phyloP scores from a whole-genome alignment of 2,797 vertebrate species.

The Oreochromis grahami region DNA sequence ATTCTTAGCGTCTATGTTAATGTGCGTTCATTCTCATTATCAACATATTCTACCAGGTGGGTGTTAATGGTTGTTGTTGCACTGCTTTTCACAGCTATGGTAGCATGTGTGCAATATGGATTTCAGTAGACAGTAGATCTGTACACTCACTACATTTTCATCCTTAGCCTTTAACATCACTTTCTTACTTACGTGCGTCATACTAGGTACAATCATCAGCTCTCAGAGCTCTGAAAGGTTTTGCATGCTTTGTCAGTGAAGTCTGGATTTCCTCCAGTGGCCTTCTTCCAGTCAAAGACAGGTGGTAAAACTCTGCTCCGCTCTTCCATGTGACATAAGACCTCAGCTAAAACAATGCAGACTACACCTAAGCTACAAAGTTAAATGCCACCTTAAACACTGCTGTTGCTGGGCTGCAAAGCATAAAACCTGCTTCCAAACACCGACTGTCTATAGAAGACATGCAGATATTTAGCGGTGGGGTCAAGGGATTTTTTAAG shows the following conservation, averaged over 20 bases:
- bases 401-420: neutral
- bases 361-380: neutral
- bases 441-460: neutral
- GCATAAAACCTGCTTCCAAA: accelerated
- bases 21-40: neutral
- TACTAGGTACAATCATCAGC: constrained; percentile 10
- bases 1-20: neutral
- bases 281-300: neutral
- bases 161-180: neutral
- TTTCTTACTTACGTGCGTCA: neutral
- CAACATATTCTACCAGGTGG: neutral
- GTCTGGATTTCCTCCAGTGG: neutral
- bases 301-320: constrained; percentile 41
- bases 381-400: neutral
- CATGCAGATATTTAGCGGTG: neutral
- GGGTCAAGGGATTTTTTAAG: neutral
- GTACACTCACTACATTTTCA: neutral
- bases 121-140: neutral
- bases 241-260: constrained; percentile 22
- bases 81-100: neutral
- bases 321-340: constrained; percentile 14
- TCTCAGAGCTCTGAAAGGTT: constrained; percentile 30
- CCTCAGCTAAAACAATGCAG: neutral
- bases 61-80: neutral
- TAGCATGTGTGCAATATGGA: neutral